These are phyloP conservation scores for Caenorhabditis japonica DNA, from an alignment of 2,888 invertebrate species.

Conservation along the genomic window DNA sequence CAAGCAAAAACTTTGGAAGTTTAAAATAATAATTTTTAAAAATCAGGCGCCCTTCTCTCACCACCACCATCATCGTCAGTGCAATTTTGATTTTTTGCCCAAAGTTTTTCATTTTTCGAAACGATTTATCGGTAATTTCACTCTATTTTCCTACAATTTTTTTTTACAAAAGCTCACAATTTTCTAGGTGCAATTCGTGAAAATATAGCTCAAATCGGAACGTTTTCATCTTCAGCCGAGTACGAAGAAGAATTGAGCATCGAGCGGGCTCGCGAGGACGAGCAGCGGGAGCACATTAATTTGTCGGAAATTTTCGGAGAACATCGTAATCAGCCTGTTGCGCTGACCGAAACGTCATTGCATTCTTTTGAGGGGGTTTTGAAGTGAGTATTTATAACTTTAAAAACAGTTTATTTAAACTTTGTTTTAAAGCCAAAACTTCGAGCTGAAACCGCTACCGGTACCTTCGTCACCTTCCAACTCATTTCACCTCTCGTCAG, in stretches of 20 bases:
- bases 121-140: conserved; percentile 15
- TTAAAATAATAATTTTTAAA: no score
- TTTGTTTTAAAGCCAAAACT: no score
- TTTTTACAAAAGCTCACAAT: not conserved
- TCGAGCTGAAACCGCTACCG: no score
- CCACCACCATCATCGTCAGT: conserved; percentile 14
- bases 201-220: not conserved
- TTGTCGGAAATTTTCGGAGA: conserved; percentile 35
- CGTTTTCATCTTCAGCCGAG: not conserved
- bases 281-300: conserved; percentile 39
- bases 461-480: no score
- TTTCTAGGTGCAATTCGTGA: conserved; percentile 1
- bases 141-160: not conserved
- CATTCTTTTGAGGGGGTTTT: not conserved
- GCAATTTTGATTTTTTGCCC: conserved; percentile 16
- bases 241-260: conserved; percentile 27
- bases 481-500: no score
- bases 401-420: not conserved
- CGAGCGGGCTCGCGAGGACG: conserved; percentile 26
- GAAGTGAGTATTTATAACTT: not conserved
- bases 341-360: not conserved
- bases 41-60: conserved; percentile 28
- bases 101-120: conserved; percentile 8
- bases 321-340: not conserved
- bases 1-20: no score